phyloP scores from a whole-genome alignment of 2,113 vertebrate species.

The Nerophis ophidion region DNA sequence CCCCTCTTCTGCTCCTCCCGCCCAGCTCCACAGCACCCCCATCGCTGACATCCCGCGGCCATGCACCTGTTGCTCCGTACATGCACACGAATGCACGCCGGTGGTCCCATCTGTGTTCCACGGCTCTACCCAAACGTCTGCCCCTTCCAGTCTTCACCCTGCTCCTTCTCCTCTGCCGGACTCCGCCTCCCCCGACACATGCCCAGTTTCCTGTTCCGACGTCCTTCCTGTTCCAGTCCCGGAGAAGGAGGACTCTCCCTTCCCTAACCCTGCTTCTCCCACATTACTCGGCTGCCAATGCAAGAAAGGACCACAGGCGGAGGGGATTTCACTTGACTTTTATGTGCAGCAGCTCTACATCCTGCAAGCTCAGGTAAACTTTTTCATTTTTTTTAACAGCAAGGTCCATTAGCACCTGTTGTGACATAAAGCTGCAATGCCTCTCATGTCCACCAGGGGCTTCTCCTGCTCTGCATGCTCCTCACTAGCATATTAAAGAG shows the following conservation, averaged over 20 bases:
- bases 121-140: constrained; percentile 42
- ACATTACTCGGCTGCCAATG: constrained; percentile 36
- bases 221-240: background rate
- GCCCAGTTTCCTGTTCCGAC: background rate
- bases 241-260: background rate
- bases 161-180: background rate
- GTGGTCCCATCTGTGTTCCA: constrained; percentile 52
- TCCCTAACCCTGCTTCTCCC: constrained; percentile 48
- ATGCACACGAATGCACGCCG: constrained; percentile 56
- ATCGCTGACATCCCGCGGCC: constrained; percentile 49
- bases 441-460: background rate
- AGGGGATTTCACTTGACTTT: constrained; percentile 75
- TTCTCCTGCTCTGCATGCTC: background rate
- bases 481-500: background rate
- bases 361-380: constrained; percentile 85
- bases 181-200: background rate
- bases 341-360: constrained; percentile 88
- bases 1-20: constrained; percentile 37
- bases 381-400: too few species aligned
- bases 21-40: constrained; percentile 68
- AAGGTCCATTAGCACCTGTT: too few species aligned
- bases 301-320: constrained; percentile 47
- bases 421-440: background rate
- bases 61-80: constrained; percentile 72
- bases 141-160: constrained; percentile 9